Conservation (phyloP, 2,888 invertebrate genomes). For the Calliopum simillimum region DNA sequence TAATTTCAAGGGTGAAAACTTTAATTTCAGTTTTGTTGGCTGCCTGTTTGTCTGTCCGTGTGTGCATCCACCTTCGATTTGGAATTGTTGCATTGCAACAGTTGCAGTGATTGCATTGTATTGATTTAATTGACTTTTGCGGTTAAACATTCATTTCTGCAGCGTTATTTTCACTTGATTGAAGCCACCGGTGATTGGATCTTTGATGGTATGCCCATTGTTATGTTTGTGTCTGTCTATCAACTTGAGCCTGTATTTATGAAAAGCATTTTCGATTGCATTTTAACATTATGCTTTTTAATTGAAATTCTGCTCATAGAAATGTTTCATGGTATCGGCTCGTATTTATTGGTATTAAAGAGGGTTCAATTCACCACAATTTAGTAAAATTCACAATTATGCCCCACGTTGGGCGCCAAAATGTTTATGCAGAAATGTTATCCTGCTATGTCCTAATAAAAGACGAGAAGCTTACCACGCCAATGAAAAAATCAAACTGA, state of each 20-base stretch:
- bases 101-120: conserved; percentile 14
- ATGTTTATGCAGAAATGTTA: not conserved
- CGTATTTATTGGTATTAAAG: too few relatives aligned
- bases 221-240: not conserved
- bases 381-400: too few relatives aligned
- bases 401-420: too few relatives aligned
- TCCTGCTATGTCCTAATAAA: not conserved
- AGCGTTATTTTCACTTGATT: not conserved
- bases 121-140: conserved; percentile 25
- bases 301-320: too few relatives aligned
- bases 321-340: too few relatives aligned
- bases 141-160: conserved; percentile 1
- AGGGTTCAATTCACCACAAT: too few relatives aligned
- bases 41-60: not conserved
- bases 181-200: not conserved
- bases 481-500: too few relatives aligned
- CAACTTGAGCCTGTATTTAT: not conserved
- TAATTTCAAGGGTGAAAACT: conserved; percentile 17
- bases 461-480: too few relatives aligned
- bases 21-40: not conserved
- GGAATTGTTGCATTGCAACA: not conserved
- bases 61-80: not conserved
- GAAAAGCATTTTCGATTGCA: conserved; percentile 10
- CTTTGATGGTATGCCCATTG: not conserved
- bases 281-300: not conserved